Percentiles rank a stretch among this genome's conserved stretches.
phyloP scores from a whole-genome alignment of 2,888 invertebrate genomes.

The Amblyteles armatorius region DNA sequence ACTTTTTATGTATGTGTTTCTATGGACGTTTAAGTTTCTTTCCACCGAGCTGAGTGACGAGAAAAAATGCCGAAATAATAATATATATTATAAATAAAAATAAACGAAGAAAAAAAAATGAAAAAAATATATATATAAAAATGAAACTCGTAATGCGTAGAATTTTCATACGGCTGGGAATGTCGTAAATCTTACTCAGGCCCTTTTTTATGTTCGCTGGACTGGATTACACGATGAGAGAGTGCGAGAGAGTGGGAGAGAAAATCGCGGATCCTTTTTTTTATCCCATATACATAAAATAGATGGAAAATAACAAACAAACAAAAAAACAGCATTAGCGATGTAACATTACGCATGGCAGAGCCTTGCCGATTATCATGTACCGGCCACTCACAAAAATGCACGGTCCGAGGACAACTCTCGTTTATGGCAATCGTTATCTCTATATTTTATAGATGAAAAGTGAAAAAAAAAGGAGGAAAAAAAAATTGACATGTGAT shows the following conservation, averaged over 20 bases:
- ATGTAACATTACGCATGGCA: conserved; percentile 15
- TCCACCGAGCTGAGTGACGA: conserved; percentile 54
- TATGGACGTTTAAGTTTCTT: conserved; percentile 50
- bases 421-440: conserved; percentile 67
- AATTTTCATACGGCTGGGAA: conserved; percentile 76
- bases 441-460: conserved; percentile 68
- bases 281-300: conserved; percentile 72
- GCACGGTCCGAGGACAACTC: conserved; percentile 27
- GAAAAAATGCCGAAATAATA: conserved; percentile 46
- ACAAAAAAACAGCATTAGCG: conserved; percentile 31
- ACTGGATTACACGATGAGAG: conserved; percentile 77
- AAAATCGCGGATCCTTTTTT: conserved; percentile 68
- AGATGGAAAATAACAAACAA: not conserved
- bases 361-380: conserved; percentile 20
- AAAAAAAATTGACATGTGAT: conserved; percentile 78
- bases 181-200: conserved; percentile 17
- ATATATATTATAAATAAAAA: conserved; percentile 77
- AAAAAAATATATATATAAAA: not conserved
- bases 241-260: conserved; percentile 75
- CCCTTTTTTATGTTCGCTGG: conserved; percentile 68
- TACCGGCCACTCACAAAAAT: conserved; percentile 14
- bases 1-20: conserved; percentile 65
- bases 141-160: conserved; percentile 62
- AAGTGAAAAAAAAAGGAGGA: conserved; percentile 60
- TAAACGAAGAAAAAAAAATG: conserved; percentile 21